These are phyloP conservation scores for Diplazon laetatorius DNA, from an alignment of 2,888 invertebrate genomes.

Conservation along the genomic window DNA sequence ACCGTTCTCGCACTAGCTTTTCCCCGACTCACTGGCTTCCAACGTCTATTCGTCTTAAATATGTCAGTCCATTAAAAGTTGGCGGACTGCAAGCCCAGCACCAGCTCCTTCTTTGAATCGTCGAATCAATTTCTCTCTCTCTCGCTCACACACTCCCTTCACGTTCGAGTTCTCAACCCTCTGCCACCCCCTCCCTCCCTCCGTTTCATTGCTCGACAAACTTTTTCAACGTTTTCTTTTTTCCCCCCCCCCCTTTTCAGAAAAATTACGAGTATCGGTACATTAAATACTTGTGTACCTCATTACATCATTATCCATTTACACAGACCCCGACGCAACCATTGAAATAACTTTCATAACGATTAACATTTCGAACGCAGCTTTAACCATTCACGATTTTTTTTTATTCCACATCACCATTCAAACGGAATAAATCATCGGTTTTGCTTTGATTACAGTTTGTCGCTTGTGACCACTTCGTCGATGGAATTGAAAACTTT, in stretches of 20 bases:
- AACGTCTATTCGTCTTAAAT: conserved; percentile 68
- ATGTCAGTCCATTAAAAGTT: conserved; percentile 77
- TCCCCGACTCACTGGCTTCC: conserved; percentile 37
- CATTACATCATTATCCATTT: conserved; percentile 23
- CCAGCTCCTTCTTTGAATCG: conserved; percentile 52
- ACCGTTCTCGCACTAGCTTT: conserved; percentile 14
- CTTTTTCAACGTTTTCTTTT: conserved; percentile 56
- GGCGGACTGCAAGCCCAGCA: conserved; percentile 70
- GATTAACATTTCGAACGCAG: conserved; percentile 46
- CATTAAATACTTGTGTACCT: conserved; percentile 23
- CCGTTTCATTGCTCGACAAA: conserved; percentile 50
- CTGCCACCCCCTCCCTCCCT: conserved; percentile 25
- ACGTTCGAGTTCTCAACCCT: conserved; percentile 9
- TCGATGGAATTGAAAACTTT: no score
- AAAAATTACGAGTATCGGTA: background rate
- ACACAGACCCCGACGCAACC: conserved; percentile 20
- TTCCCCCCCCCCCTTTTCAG: no score
- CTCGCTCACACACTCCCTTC: background rate
- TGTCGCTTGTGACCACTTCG: no score
- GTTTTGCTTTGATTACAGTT: no score
- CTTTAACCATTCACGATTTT: background rate
- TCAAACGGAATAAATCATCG: no score
- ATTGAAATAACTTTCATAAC: conserved; percentile 56
- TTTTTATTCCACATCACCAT: no score
- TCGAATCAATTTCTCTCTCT: conserved; percentile 61